These are phyloP conservation scores for Ridgeia piscesae DNA, from an alignment of 1,140 invertebrate genomes.

Conservation along the genomic window DNA sequence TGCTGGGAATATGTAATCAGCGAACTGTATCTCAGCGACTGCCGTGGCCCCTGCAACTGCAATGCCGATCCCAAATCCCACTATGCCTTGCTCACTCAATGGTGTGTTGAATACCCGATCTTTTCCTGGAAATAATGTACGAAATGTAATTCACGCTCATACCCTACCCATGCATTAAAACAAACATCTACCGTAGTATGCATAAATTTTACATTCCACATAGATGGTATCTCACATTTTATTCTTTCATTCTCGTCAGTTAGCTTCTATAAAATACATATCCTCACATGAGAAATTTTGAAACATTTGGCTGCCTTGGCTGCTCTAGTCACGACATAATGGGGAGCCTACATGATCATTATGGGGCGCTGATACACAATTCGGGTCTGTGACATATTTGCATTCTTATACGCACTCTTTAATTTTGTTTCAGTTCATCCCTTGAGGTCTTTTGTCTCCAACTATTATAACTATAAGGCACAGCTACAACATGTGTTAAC, in stretches of 20 bases:
- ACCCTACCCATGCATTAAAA: neutral
- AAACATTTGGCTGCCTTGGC: too few species aligned
- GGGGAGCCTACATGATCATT: too few species aligned
- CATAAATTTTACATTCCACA: neutral
- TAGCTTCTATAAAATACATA: neutral
- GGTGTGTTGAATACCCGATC: constrained; percentile 97
- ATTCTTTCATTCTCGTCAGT: neutral
- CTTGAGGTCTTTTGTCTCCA: too few species aligned
- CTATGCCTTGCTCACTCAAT: constrained; percentile 96
- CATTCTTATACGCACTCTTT: too few species aligned
- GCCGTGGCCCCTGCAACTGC: constrained; percentile 86
- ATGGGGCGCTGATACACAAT: too few species aligned
- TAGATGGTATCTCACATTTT: neutral
- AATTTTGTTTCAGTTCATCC: too few species aligned
- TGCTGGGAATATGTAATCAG: constrained; percentile 98
- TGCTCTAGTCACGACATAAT: too few species aligned
- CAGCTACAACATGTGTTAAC: too few species aligned
- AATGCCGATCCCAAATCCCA: constrained; percentile 93
- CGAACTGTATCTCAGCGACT: constrained; percentile 99
- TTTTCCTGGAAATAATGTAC: constrained; percentile 57
- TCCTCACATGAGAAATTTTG: neutral
- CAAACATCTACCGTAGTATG: constrained; percentile 17
- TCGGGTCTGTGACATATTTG: too few species aligned
- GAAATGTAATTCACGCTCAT: neutral
- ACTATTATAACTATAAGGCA: too few species aligned